Conservation (phyloP, 2,888 invertebrate species). For the Tiliacea citrago region DNA sequence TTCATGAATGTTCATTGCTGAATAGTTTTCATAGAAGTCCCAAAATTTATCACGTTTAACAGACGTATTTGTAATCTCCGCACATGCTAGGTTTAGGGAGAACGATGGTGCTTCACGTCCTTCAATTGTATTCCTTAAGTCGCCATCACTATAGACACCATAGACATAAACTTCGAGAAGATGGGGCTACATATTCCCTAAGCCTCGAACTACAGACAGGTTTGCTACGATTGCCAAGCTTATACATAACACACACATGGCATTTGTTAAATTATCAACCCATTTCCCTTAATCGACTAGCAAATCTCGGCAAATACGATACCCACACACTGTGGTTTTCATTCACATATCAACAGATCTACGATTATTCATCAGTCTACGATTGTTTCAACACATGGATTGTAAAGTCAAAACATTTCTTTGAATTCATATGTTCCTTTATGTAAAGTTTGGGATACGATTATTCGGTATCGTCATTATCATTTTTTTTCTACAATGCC, state of each 20-base stretch:
- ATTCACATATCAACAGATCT: conserved; percentile 40
- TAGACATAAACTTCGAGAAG: neutral
- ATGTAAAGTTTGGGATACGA: neutral
- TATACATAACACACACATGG: neutral
- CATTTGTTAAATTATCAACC: conserved; percentile 6
- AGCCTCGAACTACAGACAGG: neutral
- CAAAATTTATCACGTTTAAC: neutral
- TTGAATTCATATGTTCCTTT: conserved; percentile 12
- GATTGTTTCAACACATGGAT: conserved; percentile 13
- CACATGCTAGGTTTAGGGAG: too few species aligned
- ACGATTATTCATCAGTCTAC: too few species aligned
- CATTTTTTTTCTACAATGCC: neutral
- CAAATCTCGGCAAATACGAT: conserved; percentile 20
- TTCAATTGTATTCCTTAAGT: neutral
- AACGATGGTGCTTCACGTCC: neutral
- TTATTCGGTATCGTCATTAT: neutral
- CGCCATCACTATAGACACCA: neutral
- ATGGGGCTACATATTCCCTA: neutral
- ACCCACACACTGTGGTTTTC: conserved; percentile 32
- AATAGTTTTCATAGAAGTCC: neutral
- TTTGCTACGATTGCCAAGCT: neutral
- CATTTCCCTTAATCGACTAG: conserved; percentile 18
- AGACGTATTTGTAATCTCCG: neutral
- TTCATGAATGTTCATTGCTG: neutral
- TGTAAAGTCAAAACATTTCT: conserved; percentile 32